Evolutionary conservation across 1,140 invertebrate genomes (phyloP).

Genomic region (Cephus cinctus): DNA sequence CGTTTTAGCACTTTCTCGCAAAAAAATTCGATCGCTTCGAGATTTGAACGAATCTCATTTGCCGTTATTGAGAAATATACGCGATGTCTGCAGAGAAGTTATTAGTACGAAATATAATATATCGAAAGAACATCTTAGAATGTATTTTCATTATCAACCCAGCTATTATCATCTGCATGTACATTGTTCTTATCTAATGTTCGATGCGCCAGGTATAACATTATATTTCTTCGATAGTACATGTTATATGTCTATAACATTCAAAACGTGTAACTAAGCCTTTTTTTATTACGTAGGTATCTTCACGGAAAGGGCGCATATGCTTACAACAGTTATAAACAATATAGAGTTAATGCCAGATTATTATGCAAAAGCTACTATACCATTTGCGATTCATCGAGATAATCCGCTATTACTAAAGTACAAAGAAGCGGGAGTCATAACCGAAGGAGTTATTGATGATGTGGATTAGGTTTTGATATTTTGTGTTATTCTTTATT

Average conservation of each 20-base stretch:
- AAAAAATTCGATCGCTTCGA: slow-evolving; percentile 78
- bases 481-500: too few species aligned
- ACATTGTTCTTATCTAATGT: slow-evolving; percentile 84
- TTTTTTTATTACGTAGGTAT: slow-evolving; percentile 58
- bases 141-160: slow-evolving; percentile 95
- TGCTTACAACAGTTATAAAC: slow-evolving; percentile 85
- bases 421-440: too few species aligned
- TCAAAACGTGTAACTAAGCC: background rate
- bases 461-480: too few species aligned
- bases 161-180: slow-evolving; percentile 96
- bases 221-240: slow-evolving; percentile 11
- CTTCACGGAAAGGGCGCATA: slow-evolving; percentile 79
- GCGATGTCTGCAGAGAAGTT: slow-evolving; percentile 67
- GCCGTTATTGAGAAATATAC: slow-evolving; percentile 80
- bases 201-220: slow-evolving; percentile 72
- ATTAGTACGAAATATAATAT: slow-evolving; percentile 81
- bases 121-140: slow-evolving; percentile 68
- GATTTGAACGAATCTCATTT: slow-evolving; percentile 79
- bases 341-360: slow-evolving; percentile 81
- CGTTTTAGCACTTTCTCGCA: slow-evolving; percentile 76
- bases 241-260: slow-evolving; percentile 12
- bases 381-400: slow-evolving; percentile 72
- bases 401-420: too few species aligned
- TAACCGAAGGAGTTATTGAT: too few species aligned
- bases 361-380: slow-evolving; percentile 81